These are phyloP conservation scores for Ispidina lecontei DNA, from an alignment of 2,797 vertebrate genomes.

Conservation along the genomic window DNA sequence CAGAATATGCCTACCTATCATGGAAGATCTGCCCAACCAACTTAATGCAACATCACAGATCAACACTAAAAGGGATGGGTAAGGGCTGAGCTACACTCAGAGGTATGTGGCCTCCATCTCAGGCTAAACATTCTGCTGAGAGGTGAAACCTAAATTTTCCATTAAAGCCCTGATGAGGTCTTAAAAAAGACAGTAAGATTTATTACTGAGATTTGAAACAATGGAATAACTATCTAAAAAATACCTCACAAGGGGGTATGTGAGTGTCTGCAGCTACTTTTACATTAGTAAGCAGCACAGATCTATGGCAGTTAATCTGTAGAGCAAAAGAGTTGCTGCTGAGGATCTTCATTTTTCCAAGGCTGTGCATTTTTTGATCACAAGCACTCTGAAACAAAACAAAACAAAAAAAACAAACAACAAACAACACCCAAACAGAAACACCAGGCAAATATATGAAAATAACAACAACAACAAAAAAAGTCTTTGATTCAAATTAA, in stretches of 20 bases:
- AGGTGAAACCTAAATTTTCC: not conserved
- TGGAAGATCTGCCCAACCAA: not conserved
- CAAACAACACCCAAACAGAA: not conserved
- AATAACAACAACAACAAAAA: not conserved
- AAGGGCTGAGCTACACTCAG: not conserved
- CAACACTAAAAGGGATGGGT: not conserved
- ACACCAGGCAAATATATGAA: not conserved
- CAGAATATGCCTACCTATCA: accelerated
- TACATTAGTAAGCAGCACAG: not conserved
- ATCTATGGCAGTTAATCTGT: not conserved
- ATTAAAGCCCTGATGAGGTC: not conserved
- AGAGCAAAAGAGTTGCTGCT: not conserved
- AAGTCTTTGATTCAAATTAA: not conserved
- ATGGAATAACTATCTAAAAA: not conserved
- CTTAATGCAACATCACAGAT: accelerated
- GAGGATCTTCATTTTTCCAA: not conserved
- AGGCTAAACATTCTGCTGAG: not conserved
- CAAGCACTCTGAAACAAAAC: not conserved
- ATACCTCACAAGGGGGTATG: not conserved
- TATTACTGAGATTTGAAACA: not conserved
- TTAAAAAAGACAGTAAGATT: not conserved
- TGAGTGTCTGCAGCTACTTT: not conserved
- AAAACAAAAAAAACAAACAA: not conserved
- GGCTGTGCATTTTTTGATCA: not conserved
- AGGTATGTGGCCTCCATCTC: not conserved